phyloP scores from a whole-genome alignment of 2,888 invertebrate genomes.

The Omphaloscelis lunosa region DNA sequence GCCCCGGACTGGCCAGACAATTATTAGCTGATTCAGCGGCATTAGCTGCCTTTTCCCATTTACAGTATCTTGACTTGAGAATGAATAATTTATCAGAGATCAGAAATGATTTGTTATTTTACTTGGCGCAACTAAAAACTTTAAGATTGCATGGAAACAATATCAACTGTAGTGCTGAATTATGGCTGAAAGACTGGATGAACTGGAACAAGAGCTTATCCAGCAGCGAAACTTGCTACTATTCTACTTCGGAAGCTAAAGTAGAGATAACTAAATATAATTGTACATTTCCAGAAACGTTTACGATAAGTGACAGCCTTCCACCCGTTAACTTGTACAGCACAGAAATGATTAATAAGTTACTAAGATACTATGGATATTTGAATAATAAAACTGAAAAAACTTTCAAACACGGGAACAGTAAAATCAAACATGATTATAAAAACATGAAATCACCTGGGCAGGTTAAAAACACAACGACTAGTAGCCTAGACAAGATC shows the following conservation, averaged over 20 bases:
- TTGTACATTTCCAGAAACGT: constrained; percentile 88
- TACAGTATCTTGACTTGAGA: constrained; percentile 93
- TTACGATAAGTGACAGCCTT: constrained; percentile 88
- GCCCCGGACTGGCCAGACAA: constrained; percentile 93
- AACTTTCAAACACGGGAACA: constrained; percentile 74
- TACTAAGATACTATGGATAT: constrained; percentile 87
- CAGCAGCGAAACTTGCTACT: constrained; percentile 85
- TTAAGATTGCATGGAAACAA: constrained; percentile 93
- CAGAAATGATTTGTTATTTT: constrained; percentile 92
- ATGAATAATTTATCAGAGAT: constrained; percentile 90
- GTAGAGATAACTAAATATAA: constrained; percentile 86
- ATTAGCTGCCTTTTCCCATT: constrained; percentile 92
- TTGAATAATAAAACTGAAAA: constrained; percentile 87
- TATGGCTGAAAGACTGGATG: constrained; percentile 93
- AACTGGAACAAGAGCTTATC: constrained; percentile 85
- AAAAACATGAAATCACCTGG: constrained; percentile 41
- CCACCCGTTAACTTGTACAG: constrained; percentile 89
- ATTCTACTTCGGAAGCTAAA: constrained; percentile 85
- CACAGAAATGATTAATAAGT: constrained; percentile 89
- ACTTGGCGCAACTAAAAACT: constrained; percentile 92
- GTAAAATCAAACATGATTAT: constrained; percentile 69
- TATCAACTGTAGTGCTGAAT: constrained; percentile 92
- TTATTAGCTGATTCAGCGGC: constrained; percentile 93
- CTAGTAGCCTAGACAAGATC: constrained; percentile 53
- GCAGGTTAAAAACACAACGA: constrained; percentile 59